Conservation (phyloP, 2,888 invertebrate species). For the Alitta virens region DNA sequence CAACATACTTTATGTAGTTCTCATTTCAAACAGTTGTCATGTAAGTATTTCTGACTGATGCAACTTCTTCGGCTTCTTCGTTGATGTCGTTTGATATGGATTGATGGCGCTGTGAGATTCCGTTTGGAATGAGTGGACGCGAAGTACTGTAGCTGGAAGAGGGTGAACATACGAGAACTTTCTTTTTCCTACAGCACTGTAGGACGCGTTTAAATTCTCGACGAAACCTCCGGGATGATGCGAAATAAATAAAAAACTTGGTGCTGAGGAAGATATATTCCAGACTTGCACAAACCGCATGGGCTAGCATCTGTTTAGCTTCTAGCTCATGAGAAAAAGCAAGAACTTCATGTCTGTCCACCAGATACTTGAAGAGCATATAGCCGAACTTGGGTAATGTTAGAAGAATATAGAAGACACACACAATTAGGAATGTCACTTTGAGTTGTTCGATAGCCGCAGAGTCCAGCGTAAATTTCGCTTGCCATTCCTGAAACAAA, state of each 20-base stretch:
- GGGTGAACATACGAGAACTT: neutral
- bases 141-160: neutral
- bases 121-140: neutral
- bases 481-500: constrained; percentile 5
- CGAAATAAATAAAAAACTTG: constrained; percentile 40
- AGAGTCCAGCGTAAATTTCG: constrained; percentile 9
- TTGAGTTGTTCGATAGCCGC: constrained; percentile 22
- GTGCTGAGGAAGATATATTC: constrained; percentile 35
- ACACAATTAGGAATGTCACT: constrained; percentile 21
- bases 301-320: constrained; percentile 20
- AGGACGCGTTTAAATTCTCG: constrained; percentile 20
- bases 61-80: too few species aligned
- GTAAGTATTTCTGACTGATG: too few species aligned
- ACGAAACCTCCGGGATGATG: constrained; percentile 36
- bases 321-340: constrained; percentile 2
- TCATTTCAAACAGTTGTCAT: too few species aligned
- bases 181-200: constrained; percentile 5
- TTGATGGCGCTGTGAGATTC: too few species aligned
- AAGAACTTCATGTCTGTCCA: constrained; percentile 9
- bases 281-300: constrained; percentile 26
- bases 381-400: constrained; percentile 21
- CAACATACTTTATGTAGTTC: too few species aligned
- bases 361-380: constrained; percentile 5
- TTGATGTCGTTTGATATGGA: too few species aligned
- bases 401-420: constrained; percentile 17